Evolutionary conservation across 2,113 vertebrate genomes (phyloP).

Genomic region (Pavo muticus): DNA sequence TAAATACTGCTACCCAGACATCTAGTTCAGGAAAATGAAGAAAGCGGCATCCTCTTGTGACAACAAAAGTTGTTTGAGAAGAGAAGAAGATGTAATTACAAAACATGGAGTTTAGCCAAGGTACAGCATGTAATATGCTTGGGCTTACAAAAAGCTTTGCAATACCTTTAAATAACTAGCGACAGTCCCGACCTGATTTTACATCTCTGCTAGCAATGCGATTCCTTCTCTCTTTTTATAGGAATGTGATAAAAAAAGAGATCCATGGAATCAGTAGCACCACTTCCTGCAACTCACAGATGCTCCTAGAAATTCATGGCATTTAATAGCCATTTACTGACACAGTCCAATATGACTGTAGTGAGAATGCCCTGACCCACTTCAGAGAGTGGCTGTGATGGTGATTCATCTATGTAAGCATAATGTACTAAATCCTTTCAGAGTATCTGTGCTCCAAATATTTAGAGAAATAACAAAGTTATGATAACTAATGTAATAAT

Average conservation of each 20-base stretch:
- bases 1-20: background rate
- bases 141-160: constrained; percentile 35
- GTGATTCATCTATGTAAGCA: background rate
- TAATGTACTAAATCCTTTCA: background rate
- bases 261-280: background rate
- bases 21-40: background rate
- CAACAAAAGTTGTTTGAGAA: constrained; percentile 5
- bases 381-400: background rate
- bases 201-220: constrained; percentile 53
- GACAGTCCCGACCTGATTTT: constrained; percentile 66
- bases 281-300: constrained; percentile 41
- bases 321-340: constrained; percentile 3
- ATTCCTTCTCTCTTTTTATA: constrained; percentile 66
- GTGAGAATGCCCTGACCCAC: background rate
- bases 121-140: constrained; percentile 40
- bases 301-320: constrained; percentile 33
- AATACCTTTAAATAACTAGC: constrained; percentile 66
- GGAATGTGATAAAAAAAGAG: constrained; percentile 45
- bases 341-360: background rate
- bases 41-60: constrained; percentile 12
- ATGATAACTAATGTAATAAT: background rate
- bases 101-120: constrained; percentile 59
- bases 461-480: background rate
- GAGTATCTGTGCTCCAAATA: background rate
- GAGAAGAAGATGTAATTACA: constrained; percentile 35